phyloP scores from a whole-genome alignment of 2,888 invertebrate genomes.

The Nasonia oneida region DNA sequence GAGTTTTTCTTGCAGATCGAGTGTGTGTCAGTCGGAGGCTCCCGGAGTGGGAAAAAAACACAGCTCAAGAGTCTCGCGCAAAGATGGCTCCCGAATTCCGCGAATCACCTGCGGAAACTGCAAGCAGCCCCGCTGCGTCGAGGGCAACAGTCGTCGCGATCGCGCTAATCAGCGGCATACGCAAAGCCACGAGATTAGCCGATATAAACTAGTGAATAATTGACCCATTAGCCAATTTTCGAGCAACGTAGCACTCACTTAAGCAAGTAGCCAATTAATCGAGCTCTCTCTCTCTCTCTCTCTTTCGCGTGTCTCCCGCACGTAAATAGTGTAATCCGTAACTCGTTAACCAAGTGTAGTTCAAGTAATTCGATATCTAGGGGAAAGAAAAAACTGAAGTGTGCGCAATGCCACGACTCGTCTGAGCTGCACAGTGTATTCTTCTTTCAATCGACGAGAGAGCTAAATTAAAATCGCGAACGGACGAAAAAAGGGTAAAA shows the following conservation, averaged over 20 bases:
- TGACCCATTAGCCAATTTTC: constrained; percentile 4
- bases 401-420: background rate
- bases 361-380: background rate
- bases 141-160: constrained; percentile 3
- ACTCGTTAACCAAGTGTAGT: constrained; percentile 18
- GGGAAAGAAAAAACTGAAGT: background rate
- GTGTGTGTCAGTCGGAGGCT: background rate
- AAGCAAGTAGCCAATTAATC: background rate
- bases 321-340: background rate
- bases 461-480: background rate
- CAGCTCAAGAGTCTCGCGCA: background rate
- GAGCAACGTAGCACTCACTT: background rate
- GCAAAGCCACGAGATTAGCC: constrained; percentile 64
- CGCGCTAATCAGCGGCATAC: constrained; percentile 37
- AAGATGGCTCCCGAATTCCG: constrained; percentile 41
- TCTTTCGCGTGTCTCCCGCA: background rate
- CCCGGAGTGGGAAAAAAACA: background rate
- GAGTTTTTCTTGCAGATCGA: constrained; percentile 34
- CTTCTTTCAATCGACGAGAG: background rate
- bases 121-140: background rate
- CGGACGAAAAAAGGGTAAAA: constrained; percentile 7
- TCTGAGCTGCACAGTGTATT: background rate
- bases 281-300: background rate
- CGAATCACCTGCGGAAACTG: constrained; percentile 1
- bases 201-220: constrained; percentile 58